phyloP scores from a whole-genome alignment of 2,113 vertebrate genomes.

The Heterocephalus glaber region DNA sequence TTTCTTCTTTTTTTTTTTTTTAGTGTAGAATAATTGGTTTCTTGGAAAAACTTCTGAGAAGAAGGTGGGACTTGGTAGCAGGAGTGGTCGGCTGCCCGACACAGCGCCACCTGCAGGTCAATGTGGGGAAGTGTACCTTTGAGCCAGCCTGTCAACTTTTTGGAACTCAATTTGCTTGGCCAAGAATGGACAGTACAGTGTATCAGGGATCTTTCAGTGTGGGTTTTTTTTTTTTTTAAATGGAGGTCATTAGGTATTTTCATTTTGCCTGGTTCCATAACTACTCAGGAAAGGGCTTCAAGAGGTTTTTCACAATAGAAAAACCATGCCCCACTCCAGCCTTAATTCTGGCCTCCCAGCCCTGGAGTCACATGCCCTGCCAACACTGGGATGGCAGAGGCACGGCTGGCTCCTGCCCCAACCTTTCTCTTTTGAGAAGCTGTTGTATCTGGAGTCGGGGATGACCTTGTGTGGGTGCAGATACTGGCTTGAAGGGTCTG shows the following conservation, averaged over 20 bases:
- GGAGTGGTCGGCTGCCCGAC: background rate
- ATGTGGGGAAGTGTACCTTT: background rate
- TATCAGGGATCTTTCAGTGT: background rate
- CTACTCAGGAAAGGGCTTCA: background rate
- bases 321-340: background rate
- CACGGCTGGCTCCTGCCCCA: background rate
- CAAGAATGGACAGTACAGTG: background rate
- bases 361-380: background rate
- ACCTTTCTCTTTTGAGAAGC: background rate
- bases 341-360: background rate
- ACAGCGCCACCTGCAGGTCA: slow-evolving; percentile 51
- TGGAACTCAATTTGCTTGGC: background rate
- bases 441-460: background rate
- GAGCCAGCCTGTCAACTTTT: background rate
- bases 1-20: too few relatives aligned
- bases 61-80: background rate
- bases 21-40: background rate
- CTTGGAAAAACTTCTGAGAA: background rate
- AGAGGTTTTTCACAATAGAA: background rate
- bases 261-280: background rate
- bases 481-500: background rate
- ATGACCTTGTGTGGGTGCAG: background rate
- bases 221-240: background rate
- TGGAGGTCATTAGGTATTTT: background rate
- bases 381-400: background rate